Evolutionary conservation across 1,140 invertebrate genomes (phyloP).

Genomic region (Anoplolepis gracilipes): DNA sequence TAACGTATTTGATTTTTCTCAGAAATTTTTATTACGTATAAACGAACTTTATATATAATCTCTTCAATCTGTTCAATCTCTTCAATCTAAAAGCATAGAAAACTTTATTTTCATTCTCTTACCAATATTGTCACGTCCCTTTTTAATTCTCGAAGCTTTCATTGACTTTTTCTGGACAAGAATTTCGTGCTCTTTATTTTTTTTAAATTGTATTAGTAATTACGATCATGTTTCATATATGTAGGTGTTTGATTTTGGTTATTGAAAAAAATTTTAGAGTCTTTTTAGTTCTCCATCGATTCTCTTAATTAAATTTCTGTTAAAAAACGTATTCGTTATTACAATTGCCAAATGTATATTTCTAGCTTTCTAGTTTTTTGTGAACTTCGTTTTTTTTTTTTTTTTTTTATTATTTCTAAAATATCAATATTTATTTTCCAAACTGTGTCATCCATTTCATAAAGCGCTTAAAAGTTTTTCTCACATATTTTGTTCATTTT

Average conservation of each 20-base stretch:
- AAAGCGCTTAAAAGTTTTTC: neutral
- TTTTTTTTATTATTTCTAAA: neutral
- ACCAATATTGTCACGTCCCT: constrained; percentile 1
- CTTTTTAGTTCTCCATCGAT: neutral
- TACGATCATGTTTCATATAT: neutral
- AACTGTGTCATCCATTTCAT: neutral
- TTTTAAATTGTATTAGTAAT: neutral
- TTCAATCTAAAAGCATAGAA: neutral
- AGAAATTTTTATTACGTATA: neutral
- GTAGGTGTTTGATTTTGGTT: neutral
- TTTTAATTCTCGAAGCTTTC: neutral
- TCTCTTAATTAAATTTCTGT: neutral
- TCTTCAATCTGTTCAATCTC: neutral
- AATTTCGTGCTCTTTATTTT: neutral
- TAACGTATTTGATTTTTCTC: neutral
- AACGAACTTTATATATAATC: no score
- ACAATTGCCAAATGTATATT: neutral
- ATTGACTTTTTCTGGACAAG: neutral
- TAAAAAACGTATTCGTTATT: neutral
- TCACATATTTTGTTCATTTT: neutral
- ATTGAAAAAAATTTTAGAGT: neutral
- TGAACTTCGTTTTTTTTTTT: neutral
- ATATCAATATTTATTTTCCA: neutral
- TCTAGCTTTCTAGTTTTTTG: neutral
- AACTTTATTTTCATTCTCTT: constrained; percentile 4